A percentile compares a stretch with the other conserved stretches of the same genome.
phyloP scores from a whole-genome alignment of 2,113 vertebrate species.

The Alectura lathami region DNA sequence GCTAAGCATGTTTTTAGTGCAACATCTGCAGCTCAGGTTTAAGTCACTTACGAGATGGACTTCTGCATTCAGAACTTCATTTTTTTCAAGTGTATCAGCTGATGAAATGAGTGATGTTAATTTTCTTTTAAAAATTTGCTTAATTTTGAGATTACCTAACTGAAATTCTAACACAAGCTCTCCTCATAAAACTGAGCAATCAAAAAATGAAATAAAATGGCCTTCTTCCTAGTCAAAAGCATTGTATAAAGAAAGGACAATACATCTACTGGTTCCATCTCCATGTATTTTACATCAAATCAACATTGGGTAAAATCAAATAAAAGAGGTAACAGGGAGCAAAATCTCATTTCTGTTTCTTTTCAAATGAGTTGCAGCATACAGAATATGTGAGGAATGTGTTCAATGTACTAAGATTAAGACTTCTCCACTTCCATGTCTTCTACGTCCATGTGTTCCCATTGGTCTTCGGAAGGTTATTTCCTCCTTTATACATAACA shows the following conservation, averaged over 20 bases:
- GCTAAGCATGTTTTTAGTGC: not conserved
- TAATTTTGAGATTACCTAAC: not conserved
- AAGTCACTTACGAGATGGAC: not conserved
- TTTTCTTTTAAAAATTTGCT: not conserved
- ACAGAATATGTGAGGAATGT: not conserved
- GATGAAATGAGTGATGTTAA: not conserved
- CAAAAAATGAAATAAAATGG: not conserved
- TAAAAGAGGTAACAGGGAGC: not conserved
- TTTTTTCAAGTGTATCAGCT: not conserved
- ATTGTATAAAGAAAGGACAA: not conserved
- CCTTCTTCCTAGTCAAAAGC: not conserved
- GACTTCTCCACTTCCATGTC: rapidly evolving
- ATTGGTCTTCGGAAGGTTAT: not conserved
- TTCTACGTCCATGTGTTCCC: not conserved
- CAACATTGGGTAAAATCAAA: not conserved
- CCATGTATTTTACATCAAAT: not conserved
- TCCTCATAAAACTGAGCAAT: not conserved
- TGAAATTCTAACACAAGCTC: not conserved
- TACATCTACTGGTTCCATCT: not conserved
- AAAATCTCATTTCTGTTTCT: not conserved
- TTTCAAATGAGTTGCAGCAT: not conserved
- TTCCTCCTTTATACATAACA: not conserved
- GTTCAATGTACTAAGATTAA: not conserved
- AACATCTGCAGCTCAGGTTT: not conserved
- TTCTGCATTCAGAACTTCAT: not conserved